Conservation (phyloP, 2,113 vertebrate genomes). For the Fulica atra region DNA sequence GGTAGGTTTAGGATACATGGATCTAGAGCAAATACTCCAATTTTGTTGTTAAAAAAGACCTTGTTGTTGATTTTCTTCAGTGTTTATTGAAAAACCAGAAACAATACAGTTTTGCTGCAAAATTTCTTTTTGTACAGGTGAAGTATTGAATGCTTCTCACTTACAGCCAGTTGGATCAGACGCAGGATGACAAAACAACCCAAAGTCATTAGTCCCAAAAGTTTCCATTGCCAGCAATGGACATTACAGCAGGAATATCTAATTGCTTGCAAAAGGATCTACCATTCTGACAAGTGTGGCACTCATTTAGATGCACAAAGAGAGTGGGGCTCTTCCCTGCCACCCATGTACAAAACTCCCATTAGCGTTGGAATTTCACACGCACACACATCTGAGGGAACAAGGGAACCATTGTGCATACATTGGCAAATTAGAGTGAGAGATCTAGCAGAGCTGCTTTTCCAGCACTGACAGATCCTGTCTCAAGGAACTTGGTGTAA, state of each 20-base stretch:
- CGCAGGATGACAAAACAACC: background rate
- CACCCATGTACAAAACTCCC: background rate
- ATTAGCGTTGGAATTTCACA: background rate
- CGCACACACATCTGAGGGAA: background rate
- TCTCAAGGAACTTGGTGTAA: conserved; percentile 33
- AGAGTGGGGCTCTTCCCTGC: background rate
- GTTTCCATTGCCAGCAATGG: conserved; percentile 59
- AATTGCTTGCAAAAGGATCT: background rate
- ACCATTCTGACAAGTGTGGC: conserved; percentile 42
- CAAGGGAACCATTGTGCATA: conserved; percentile 29
- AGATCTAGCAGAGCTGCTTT: background rate
- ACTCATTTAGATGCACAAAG: conserved; percentile 33
- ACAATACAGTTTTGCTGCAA: background rate
- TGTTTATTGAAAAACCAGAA: conserved; percentile 59
- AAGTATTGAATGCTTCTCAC: background rate
- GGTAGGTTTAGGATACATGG: background rate
- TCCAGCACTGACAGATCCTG: background rate
- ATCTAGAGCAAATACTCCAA: background rate
- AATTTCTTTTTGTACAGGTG: background rate
- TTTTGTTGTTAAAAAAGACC: background rate
- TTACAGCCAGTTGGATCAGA: background rate
- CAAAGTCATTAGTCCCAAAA: background rate
- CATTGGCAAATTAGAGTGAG: conserved; percentile 26
- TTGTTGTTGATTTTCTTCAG: background rate
- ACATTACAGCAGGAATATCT: background rate